These are phyloP conservation scores for Orchestia grillus DNA, from an alignment of 1,140 invertebrate species.

Conservation along the genomic window DNA sequence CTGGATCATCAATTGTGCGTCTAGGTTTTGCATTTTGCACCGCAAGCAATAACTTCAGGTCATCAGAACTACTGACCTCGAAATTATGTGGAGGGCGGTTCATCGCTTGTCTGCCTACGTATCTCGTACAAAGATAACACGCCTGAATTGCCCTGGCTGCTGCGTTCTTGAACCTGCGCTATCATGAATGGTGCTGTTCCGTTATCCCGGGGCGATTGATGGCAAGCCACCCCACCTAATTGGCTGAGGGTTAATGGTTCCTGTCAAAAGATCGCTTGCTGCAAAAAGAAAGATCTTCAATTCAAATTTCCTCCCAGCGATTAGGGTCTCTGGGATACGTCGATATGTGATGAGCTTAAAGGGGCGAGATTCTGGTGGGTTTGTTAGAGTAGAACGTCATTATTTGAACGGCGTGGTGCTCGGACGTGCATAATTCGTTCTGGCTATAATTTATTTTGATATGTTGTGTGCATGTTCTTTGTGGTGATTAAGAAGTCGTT, in stretches of 20 bases:
- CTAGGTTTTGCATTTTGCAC: neutral
- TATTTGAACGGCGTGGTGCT: neutral
- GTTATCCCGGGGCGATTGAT: neutral
- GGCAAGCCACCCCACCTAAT: neutral
- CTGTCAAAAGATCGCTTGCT: neutral
- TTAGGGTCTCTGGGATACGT: neutral
- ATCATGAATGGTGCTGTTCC: neutral
- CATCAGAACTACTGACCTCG: neutral
- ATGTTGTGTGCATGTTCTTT: too few species aligned
- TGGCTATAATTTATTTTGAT: too few species aligned
- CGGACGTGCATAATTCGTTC: neutral
- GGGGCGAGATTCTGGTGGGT: too few species aligned
- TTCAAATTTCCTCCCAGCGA: neutral
- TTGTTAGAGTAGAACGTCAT: neutral
- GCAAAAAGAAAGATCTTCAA: neutral
- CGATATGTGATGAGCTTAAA: neutral
- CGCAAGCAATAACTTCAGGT: neutral
- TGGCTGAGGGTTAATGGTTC: neutral
- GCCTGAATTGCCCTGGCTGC: neutral
- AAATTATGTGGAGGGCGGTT: neutral
- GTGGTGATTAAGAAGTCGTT: too few species aligned
- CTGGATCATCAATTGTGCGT: neutral
- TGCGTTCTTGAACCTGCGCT: neutral
- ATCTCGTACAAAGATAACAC: neutral
- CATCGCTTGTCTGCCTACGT: neutral